These are phyloP conservation scores for Amazona guildingii DNA, from an alignment of 2,113 vertebrate genomes.

Conservation along the genomic window DNA sequence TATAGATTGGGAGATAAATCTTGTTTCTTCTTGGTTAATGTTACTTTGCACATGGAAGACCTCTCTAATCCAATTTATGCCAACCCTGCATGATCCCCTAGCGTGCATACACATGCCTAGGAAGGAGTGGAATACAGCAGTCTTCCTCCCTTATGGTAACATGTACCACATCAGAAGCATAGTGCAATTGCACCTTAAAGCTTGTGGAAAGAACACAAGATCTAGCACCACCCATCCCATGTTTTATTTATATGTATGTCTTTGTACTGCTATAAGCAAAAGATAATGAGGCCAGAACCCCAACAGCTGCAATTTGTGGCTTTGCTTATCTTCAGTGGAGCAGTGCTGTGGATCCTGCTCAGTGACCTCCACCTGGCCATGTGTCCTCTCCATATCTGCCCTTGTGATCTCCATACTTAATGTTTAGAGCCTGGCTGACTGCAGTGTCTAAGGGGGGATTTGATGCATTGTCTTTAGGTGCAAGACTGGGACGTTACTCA, in stretches of 20 bases:
- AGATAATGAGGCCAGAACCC: background rate
- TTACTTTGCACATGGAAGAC: background rate
- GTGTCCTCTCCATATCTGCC: background rate
- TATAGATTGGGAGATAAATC: background rate
- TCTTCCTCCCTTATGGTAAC: background rate
- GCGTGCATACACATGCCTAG: background rate
- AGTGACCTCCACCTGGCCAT: background rate
- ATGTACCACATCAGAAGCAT: no score
- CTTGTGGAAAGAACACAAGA: background rate
- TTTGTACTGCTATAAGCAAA: background rate
- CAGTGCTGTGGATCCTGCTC: background rate
- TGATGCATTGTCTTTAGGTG: background rate
- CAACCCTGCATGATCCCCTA: background rate
- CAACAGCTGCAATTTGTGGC: background rate
- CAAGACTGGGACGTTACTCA: background rate
- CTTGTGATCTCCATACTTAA: background rate
- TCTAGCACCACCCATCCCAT: background rate
- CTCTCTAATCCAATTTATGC: background rate
- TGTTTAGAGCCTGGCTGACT: background rate
- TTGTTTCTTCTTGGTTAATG: background rate
- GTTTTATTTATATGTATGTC: background rate
- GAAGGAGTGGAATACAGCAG: background rate
- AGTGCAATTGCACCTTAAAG: background rate
- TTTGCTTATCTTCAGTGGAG: background rate
- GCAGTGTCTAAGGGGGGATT: background rate